Conservation (phyloP, 2,113 vertebrate genomes). For the Coptodon rendalli region DNA sequence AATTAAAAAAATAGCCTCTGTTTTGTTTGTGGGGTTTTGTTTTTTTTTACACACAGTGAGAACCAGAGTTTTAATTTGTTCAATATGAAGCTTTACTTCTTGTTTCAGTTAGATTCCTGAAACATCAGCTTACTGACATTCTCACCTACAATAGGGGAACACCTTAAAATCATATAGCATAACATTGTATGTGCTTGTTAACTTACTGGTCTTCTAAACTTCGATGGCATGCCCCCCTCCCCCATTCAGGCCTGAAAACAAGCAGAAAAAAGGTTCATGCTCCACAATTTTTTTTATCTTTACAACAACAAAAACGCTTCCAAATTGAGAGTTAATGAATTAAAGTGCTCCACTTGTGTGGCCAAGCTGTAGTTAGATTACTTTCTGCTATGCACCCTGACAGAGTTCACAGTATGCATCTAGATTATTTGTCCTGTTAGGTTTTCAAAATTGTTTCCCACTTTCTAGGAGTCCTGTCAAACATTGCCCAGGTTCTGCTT, state of each 20-base stretch:
- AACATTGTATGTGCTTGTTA: not conserved
- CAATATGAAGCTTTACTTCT: not conserved
- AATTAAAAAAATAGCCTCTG: not conserved
- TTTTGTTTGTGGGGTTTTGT: not conserved
- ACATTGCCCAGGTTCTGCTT: conserved; percentile 85
- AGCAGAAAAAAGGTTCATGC: not conserved
- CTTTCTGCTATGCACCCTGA: not conserved
- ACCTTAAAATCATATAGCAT: not conserved
- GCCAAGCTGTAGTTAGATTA: not conserved
- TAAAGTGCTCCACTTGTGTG: not conserved
- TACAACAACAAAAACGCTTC: accelerated
- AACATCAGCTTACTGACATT: not conserved
- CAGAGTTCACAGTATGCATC: not conserved
- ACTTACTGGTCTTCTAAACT: not conserved
- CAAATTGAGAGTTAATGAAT: not conserved
- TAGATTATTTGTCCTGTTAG: not conserved
- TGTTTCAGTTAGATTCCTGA: not conserved
- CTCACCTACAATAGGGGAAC: not conserved
- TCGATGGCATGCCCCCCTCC: not conserved
- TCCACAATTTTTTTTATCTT: accelerated
- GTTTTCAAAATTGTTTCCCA: not conserved
- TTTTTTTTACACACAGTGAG: not conserved
- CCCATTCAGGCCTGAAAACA: not conserved
- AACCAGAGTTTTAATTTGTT: not conserved
- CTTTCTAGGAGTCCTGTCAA: conserved; percentile 73